phyloP scores from a whole-genome alignment of 2,888 invertebrate species.

The Tetragnatha montana region DNA sequence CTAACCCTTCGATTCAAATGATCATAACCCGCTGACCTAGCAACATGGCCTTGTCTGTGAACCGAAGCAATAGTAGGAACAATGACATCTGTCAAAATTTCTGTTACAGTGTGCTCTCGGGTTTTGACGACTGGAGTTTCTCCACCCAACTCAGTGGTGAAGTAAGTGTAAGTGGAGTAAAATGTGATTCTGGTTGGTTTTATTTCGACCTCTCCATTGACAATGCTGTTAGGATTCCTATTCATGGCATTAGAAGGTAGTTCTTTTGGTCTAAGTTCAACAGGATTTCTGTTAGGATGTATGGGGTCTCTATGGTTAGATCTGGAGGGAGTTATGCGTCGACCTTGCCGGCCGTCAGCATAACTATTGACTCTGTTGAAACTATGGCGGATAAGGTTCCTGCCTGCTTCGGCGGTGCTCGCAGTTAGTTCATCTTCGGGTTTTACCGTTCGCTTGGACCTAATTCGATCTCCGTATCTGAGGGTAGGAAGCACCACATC shows the following conservation, averaged over 20 bases:
- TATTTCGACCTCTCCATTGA: slow-evolving; percentile 29
- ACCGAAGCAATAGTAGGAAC: slow-evolving; percentile 60
- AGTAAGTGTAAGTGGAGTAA: slow-evolving; percentile 72
- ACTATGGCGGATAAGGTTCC: slow-evolving; percentile 16
- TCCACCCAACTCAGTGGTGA: slow-evolving; percentile 70
- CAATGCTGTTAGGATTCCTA: slow-evolving; percentile 13
- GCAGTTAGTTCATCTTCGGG: background rate
- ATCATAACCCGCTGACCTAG: background rate
- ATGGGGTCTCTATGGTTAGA: background rate
- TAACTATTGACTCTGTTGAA: slow-evolving; percentile 31
- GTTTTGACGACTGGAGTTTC: slow-evolving; percentile 68
- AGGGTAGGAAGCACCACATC: slow-evolving; percentile 67
- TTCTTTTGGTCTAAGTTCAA: slow-evolving; percentile 6
- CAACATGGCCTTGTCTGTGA: slow-evolving; percentile 1
- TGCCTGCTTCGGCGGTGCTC: background rate
- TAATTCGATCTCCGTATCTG: slow-evolving; percentile 61
- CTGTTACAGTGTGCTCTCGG: slow-evolving; percentile 70
- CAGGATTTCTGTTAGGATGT: background rate
- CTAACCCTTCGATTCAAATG: background rate
- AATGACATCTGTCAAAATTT: slow-evolving; percentile 68
- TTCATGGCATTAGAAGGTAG: background rate
- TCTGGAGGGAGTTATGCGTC: slow-evolving; percentile 9
- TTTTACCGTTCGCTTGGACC: slow-evolving; percentile 41
- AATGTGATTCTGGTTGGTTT: slow-evolving; percentile 72
- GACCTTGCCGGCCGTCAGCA: slow-evolving; percentile 51